phyloP scores from a whole-genome alignment of 2,113 vertebrate genomes.

The Sciurus niger region DNA sequence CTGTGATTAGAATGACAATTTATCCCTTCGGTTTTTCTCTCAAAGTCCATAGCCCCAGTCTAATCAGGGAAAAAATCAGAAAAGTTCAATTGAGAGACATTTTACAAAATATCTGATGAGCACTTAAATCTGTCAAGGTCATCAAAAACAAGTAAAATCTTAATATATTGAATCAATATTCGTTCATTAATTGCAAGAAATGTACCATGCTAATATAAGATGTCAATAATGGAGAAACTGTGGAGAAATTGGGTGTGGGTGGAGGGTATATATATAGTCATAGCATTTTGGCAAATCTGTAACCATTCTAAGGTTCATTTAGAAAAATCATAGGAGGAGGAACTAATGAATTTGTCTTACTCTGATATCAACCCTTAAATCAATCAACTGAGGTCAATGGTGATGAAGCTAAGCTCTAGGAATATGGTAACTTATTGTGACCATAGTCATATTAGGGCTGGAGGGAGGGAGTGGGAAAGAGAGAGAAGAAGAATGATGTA shows the following conservation, averaged over 20 bases:
- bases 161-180: neutral
- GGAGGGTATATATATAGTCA: neutral
- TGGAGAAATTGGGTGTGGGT: neutral
- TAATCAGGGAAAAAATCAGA: constrained; percentile 8
- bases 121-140: neutral
- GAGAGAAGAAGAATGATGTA: neutral
- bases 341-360: neutral
- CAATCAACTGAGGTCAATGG: neutral
- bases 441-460: neutral
- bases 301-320: neutral
- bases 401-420: neutral
- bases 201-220: neutral
- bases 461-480: neutral
- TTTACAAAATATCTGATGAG: neutral
- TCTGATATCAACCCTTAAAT: neutral
- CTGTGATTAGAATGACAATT: neutral
- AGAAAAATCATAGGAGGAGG: neutral
- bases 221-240: neutral
- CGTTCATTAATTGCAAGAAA: neutral
- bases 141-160: neutral
- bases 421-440: neutral
- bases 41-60: neutral
- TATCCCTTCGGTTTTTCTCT: neutral
- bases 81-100: neutral
- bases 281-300: neutral